Evolutionary conservation across 37 sponge, comb jelly and placozoan species (phyloP), one percentile per base, ranked within the genome.

Genomic region (Mnemiopsis leidyi): DNA sequence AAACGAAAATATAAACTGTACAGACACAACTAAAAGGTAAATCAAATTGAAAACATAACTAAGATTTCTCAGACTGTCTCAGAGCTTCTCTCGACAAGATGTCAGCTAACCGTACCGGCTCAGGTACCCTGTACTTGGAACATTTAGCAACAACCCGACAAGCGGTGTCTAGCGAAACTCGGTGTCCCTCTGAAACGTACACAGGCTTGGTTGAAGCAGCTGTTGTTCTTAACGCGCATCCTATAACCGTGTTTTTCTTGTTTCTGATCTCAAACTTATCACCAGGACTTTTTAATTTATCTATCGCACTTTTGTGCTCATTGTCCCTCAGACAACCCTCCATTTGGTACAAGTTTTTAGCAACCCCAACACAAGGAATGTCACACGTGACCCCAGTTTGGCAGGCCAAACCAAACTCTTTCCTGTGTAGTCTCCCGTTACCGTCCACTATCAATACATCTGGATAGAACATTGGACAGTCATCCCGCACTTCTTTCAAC

Each of bases 371-470:
- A 75, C 95, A 94, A 0, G 97, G 99, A 21, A 97, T 96, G 61
- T 94, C 96, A 73, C 95, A 82, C n/a, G 95, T 83, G 13, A 99
- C 99, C 69, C 99, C 99, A 0, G 97, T 79, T 77, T 99, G 99
- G 79, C 95, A 83, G 18, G 99, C 99, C 71, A 96, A 76, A 0
- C 99, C 99, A 95, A 96, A 97, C 16, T 96, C 97, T 97, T 95
- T 93, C 38, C 94, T 94, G 88, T 99, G 99, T 29, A 99, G 95
- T 21, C 97, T 69, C 35, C 99, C 99, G 95, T 99, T 99, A 7
- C 99, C 99, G 95, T 99, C 99, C 16, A 99, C 97, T 69, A 99
- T 25, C 36, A 99, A 93, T 0, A 97, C 94, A 93, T 97, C 96
- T 20, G 97, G 98, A 0, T 93, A 38, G 0, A 95, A 77, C 0